Conservation (phyloP, 2,113 vertebrate genomes). For the Aspiorhynchus laticeps region DNA sequence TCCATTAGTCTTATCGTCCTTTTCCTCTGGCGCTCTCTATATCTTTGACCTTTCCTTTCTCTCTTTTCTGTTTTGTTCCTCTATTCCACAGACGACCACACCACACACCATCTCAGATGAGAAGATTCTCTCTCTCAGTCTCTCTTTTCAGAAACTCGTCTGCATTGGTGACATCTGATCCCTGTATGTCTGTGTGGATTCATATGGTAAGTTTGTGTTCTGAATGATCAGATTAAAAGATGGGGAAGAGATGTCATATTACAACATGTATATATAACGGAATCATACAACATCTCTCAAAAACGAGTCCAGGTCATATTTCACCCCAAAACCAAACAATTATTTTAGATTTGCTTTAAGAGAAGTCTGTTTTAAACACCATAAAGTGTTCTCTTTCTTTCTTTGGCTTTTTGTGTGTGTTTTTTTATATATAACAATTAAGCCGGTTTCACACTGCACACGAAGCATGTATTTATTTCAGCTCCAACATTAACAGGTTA, state of each 20-base stretch:
- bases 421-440: too few species aligned
- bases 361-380: neutral
- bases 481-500: neutral
- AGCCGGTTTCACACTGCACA: neutral
- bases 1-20: neutral
- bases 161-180: slow-evolving; percentile 28
- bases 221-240: slow-evolving; percentile 4
- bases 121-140: neutral
- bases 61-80: slow-evolving; percentile 11
- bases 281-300: neutral
- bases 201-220: slow-evolving; percentile 7
- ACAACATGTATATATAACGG: neutral
- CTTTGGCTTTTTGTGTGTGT: too few species aligned
- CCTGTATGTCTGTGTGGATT: neutral
- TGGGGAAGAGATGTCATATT: neutral
- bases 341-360: too few species aligned
- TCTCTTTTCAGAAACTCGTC: slow-evolving; percentile 17
- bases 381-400: too few species aligned
- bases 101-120: neutral
- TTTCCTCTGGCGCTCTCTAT: neutral
- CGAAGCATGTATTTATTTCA: neutral
- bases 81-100: neutral
- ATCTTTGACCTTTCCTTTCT: slow-evolving; percentile 40
- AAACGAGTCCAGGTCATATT: neutral
- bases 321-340: neutral